Conservation (phyloP, 2,113 vertebrate genomes). For the Chlorodrepanis virens region DNA sequence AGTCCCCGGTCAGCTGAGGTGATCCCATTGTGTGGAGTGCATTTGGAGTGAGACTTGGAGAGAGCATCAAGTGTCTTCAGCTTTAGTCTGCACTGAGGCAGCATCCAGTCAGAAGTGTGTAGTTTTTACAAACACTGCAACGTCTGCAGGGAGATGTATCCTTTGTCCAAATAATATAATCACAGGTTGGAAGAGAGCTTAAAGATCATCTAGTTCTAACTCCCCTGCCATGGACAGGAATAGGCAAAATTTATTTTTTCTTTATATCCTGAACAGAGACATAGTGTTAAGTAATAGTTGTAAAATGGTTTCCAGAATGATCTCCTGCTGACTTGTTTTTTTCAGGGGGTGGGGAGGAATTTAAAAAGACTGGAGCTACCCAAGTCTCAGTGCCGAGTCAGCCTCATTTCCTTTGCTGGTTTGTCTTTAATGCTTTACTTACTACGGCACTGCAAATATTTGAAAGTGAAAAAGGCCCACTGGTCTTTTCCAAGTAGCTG, state of each 20-base stretch:
- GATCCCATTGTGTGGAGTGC: not conserved
- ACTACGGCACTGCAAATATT: not conserved
- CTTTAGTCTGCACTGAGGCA: not conserved
- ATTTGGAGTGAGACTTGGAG: not conserved
- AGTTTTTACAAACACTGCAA: not conserved
- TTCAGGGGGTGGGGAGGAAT: rapidly evolving
- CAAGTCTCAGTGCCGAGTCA: not conserved
- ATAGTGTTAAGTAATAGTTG: not conserved
- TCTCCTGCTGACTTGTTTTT: not conserved
- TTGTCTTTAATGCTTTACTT: not conserved
- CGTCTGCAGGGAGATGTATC: not conserved
- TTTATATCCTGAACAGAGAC: not conserved
- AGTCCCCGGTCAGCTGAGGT: not conserved
- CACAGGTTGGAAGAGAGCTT: not conserved
- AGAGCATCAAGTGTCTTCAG: not conserved
- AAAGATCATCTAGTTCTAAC: not conserved
- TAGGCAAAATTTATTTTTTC: not conserved
- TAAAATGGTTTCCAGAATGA: not conserved
- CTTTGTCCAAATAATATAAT: not conserved
- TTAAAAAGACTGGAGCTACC: not conserved
- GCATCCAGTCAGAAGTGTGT: not conserved
- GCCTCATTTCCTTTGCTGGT: not conserved
- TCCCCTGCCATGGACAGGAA: not conserved
- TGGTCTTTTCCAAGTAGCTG: not conserved
- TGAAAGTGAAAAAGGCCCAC: not conserved